A percentile compares a stretch with the other conserved stretches of the same genome.
phyloP scores from a whole-genome alignment of 2,888 invertebrate genomes.

The Melanargia galathea region DNA sequence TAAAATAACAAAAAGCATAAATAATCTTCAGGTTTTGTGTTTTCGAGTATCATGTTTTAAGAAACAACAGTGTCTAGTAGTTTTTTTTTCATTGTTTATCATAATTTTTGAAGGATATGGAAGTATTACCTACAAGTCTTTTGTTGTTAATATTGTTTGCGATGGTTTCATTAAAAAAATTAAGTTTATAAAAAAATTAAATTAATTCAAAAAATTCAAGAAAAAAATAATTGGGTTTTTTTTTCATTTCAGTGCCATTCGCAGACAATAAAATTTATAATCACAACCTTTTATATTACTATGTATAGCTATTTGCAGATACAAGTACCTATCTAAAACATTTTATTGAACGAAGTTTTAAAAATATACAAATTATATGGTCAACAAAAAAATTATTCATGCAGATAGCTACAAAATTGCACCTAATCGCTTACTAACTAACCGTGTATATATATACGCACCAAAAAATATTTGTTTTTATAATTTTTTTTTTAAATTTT shows the following conservation, averaged over 20 bases:
- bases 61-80: too few species aligned
- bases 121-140: slow-evolving; percentile 12
- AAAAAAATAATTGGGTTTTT: neutral
- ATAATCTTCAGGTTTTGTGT: too few species aligned
- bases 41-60: too few species aligned
- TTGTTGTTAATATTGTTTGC: slow-evolving; percentile 6
- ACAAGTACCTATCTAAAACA: too few species aligned
- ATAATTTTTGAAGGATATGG: neutral
- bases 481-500: slow-evolving; percentile 48
- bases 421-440: slow-evolving; percentile 59
- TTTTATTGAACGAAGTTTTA: neutral
- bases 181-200: neutral
- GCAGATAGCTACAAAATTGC: slow-evolving; percentile 39
- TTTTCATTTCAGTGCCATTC: neutral
- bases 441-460: slow-evolving; percentile 46
- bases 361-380: too few species aligned
- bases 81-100: neutral
- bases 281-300: neutral
- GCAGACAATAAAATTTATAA: neutral
- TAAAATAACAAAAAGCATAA: too few species aligned
- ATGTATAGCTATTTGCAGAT: slow-evolving; percentile 6
- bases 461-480: slow-evolving; percentile 36
- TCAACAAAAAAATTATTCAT: slow-evolving; percentile 17
- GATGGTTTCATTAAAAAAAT: neutral
- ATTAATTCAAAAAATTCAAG: neutral